Percentiles rank a stretch among this genome's conserved stretches.
phyloP scores from a whole-genome alignment of 2,113 vertebrate species.

The Myotis brandtii region DNA sequence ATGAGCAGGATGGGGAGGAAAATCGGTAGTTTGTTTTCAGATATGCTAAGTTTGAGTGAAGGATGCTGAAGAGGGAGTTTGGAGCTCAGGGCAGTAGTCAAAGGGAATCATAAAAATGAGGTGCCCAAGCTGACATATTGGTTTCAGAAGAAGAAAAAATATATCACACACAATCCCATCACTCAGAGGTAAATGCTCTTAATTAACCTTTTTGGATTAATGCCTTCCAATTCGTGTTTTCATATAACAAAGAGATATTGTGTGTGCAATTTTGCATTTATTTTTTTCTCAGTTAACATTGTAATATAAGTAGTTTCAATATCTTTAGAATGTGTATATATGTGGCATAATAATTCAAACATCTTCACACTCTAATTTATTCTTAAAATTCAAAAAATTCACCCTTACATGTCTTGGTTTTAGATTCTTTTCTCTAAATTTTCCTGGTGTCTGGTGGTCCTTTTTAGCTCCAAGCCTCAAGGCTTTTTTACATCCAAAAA shows the following conservation, averaged over 20 bases:
- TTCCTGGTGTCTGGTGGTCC: not conserved
- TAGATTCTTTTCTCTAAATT: slow-evolving; percentile 18
- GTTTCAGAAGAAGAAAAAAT: not conserved
- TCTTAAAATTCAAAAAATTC: not conserved
- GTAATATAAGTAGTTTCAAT: not conserved
- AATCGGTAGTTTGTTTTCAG: not conserved
- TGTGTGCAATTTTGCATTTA: not conserved
- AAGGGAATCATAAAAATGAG: not conserved
- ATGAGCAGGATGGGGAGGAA: not conserved
- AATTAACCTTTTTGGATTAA: slow-evolving; percentile 10
- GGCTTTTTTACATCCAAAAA: not conserved
- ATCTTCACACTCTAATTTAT: not conserved
- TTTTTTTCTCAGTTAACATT: not conserved
- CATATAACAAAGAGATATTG: not conserved
- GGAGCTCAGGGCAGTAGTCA: not conserved
- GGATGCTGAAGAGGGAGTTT: not conserved
- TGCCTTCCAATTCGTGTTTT: not conserved
- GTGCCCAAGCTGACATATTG: not conserved
- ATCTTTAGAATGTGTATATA: not conserved
- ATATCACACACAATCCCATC: not conserved
- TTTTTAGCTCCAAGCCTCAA: not conserved
- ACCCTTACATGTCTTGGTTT: not conserved
- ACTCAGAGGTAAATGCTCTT: not conserved
- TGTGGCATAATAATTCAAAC: not conserved
- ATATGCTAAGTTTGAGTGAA: not conserved